Base-by-base conservation (phyloP, 2,797 vertebrate species). In the Peromyscus eremicus region DNA sequence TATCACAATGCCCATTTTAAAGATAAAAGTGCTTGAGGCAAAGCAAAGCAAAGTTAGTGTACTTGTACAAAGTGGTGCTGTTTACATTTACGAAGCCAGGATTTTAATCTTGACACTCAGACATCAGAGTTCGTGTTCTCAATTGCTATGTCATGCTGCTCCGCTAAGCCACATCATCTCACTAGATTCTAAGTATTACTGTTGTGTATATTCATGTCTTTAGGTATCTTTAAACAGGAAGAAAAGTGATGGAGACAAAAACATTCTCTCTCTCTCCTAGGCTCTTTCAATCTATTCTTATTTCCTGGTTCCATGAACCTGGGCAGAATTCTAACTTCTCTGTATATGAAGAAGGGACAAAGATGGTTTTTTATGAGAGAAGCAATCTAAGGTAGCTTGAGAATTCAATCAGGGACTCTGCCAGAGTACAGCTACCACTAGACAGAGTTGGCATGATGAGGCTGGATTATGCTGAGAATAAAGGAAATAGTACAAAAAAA, bases 1-100 rank as follows among this genome's bases (percentile, higher is more conserved):
- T 49, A 66, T 84, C 37, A 32, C 76, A 19, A n/a, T 64, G 27
- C 43, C 89, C 57, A 75, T 77, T 96, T 96, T 66, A 75, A 21
- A 93, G n/a, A 94, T 27, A 49, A 76, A 40, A 55, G 93, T 70
- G 77, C 55, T 55, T 68, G 29, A 92, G 52, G 64, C 57, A 62
- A 1, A 70, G 16, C 57, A 62, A 1, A 70, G 16, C 5, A 75
- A 86, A 89, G 37, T 64, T 68, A 27, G 75, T 46, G 80, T 34
- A 83, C 40, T 94, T 85, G 55, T 34, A 79, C 64, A 49, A 25
- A 64, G 52, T 81, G 17, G n/a, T 34, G 19, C 32, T 55, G 62
- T 68, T 62, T 2, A 3, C 85, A 87, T 68, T 94, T 40, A n/a
- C 2, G 79, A 83, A 91, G 34, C 4, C 85, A 37, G 34, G n/a